Evolutionary conservation across 2,888 invertebrate species (phyloP), one percentile per base, ranked within the genome.

Genomic region (Smittia sp.): DNA sequence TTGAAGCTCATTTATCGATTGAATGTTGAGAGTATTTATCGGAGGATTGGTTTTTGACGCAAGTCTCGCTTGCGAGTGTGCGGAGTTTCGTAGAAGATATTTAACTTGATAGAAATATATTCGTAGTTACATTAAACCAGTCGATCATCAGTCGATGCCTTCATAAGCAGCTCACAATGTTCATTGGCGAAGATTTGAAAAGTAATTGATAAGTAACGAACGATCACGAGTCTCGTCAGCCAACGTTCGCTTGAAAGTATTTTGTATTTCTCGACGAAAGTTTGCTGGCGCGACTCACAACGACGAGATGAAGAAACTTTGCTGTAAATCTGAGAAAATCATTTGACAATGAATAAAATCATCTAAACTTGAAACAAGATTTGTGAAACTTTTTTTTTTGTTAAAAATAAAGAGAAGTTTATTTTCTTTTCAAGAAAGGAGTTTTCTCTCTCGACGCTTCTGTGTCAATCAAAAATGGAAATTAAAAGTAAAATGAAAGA

Each of bases 1-100:
- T 46, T 46, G n/a, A 46, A 46, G 4, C 46, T 15, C n/a, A 46
- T 46, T 46, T n/a, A 46, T 11, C 46, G 11, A 15, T 46, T 46
- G 13, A 13, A 13, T 46, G 15, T 46, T 46, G 15, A 46, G 15
- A 15, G 11, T 6, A 32, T 9, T 32, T 46, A 13, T 46, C 46
- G 3, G n/a, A 46, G 11, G 4, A 46, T 46, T 46, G 46, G n/a
- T 46, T 46, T n/a, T n/a, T n/a, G n/a, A n/a, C n/a, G n/a, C n/a
- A n/a, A n/a, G n/a, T n/a, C n/a, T n/a, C n/a, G n/a, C n/a, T n/a
- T 46, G 46, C 65, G 72, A 72, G 62, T 72, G 68, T 27, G 65
- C 41, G 74, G 74, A 74, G 74, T 74, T 74, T 67, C 73, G 73
- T 75, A 72, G 65, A 58, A 72, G 41, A 76, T 39, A 75, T 74